phyloP scores from a whole-genome alignment of 2,888 invertebrate species.

The Zhengitettix transpicula region DNA sequence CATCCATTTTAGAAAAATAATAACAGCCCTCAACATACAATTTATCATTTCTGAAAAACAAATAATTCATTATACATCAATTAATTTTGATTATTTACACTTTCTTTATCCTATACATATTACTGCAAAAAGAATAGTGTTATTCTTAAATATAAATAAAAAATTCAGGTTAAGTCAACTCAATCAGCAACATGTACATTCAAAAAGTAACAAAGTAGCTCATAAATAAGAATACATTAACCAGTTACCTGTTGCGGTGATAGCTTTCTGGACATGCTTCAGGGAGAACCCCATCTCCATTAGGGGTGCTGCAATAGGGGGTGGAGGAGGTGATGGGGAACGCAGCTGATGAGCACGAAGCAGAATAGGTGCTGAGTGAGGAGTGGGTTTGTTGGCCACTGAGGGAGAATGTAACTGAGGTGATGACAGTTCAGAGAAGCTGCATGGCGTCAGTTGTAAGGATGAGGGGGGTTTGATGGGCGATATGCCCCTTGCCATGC shows the following conservation, averaged over 20 bases:
- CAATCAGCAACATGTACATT: too few species aligned
- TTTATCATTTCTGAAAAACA: too few species aligned
- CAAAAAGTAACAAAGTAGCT: neutral
- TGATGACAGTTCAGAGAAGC: constrained; percentile 12
- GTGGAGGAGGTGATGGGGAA: constrained; percentile 28
- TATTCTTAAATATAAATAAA: too few species aligned
- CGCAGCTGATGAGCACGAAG: constrained; percentile 13
- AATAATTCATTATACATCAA: too few species aligned
- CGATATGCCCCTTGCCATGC: constrained; percentile 5
- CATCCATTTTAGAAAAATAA: neutral
- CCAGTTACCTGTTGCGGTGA: constrained; percentile 32
- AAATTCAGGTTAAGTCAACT: too few species aligned
- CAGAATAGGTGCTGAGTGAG: constrained; percentile 10
- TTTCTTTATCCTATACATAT: too few species aligned
- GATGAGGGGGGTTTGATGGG: constrained; percentile 19
- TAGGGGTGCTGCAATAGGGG: constrained; percentile 34
- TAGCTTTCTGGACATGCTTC: constrained; percentile 36
- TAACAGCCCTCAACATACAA: too few species aligned
- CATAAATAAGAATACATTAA: neutral
- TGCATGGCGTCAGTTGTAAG: constrained; percentile 15
- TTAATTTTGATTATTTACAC: too few species aligned
- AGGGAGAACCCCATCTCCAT: constrained; percentile 45
- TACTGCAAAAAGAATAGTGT: too few species aligned
- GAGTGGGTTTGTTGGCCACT: neutral
- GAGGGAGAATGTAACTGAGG: constrained; percentile 10